Conservation (phyloP, 1,140 invertebrate genomes). For the Solenopsis invicta region DNA sequence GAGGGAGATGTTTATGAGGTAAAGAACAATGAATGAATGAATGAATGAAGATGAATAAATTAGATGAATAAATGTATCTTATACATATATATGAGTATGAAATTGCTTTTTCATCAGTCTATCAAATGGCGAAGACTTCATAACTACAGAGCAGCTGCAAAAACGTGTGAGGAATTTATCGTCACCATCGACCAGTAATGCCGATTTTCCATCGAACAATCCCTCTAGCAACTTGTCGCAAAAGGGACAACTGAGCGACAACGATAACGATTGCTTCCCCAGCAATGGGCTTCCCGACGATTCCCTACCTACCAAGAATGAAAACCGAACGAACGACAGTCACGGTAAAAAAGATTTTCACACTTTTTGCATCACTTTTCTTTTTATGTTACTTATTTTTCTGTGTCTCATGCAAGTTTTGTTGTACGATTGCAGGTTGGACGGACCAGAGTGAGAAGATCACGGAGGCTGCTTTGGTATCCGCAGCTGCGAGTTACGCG, state of each 20-base stretch:
- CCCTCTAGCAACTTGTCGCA: conserved; percentile 68
- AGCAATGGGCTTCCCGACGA: conserved; percentile 79
- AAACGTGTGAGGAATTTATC: conserved; percentile 89
- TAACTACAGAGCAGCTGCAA: conserved; percentile 93
- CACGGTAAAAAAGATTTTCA: conserved; percentile 72
- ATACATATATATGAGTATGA: conserved; percentile 14
- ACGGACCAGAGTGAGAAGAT: conserved; percentile 90
- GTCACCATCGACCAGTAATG: conserved; percentile 78
- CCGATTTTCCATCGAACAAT: conserved; percentile 62
- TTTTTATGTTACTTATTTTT: background rate
- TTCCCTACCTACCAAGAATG: conserved; percentile 64
- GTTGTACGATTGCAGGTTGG: conserved; percentile 75
- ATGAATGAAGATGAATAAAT: conserved; percentile 15
- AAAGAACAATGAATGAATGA: conserved; percentile 64
- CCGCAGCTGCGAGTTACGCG: conserved; percentile 93
- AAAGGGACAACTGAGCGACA: conserved; percentile 75
- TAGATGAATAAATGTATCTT: background rate
- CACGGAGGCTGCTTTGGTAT: conserved; percentile 93
- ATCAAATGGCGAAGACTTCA: conserved; percentile 94
- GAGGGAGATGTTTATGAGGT: conserved; percentile 93
- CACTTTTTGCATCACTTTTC: conserved; percentile 10
- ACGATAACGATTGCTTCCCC: conserved; percentile 73
- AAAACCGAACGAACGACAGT: conserved; percentile 72
- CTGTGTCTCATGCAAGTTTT: background rate
- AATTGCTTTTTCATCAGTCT: conserved; percentile 86